Percentiles rank a stretch among this genome's conserved stretches.
Conservation (phyloP, 2,113 vertebrate species). For the Baryphthengus martii region DNA sequence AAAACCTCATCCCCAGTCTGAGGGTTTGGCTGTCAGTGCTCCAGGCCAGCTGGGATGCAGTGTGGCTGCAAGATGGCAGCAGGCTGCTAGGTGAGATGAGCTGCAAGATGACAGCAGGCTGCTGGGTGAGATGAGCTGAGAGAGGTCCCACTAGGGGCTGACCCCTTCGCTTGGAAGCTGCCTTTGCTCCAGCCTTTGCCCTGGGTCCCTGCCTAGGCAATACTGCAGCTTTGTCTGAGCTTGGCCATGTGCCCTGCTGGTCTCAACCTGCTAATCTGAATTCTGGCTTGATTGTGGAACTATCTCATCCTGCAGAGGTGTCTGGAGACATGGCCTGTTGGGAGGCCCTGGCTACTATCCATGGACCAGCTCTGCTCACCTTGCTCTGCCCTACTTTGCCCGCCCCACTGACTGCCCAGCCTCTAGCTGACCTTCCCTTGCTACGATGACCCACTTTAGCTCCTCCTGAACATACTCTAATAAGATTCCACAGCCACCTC, state of each 20-base stretch:
- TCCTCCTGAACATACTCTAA: background rate
- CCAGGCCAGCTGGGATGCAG: background rate
- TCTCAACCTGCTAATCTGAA: background rate
- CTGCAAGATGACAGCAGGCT: background rate
- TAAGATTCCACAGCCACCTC: background rate
- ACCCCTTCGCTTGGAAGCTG: accelerated
- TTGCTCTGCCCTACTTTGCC: background rate
- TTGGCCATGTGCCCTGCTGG: accelerated
- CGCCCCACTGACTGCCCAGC: accelerated
- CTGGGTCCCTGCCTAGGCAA: accelerated
- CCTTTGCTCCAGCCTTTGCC: background rate
- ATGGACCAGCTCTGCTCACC: background rate
- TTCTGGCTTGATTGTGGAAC: background rate
- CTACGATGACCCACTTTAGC: background rate
- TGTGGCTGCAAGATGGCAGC: background rate
- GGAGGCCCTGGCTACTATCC: background rate
- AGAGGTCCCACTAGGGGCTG: background rate
- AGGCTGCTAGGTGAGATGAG: background rate
- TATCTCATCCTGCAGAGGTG: background rate
- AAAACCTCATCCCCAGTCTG: accelerated
- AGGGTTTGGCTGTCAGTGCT: background rate
- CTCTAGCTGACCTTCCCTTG: background rate
- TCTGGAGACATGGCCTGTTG: background rate
- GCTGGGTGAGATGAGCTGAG: background rate
- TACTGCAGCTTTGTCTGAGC: background rate